phyloP scores from a whole-genome alignment of 1,140 invertebrate species.

The Drosophila azteca region DNA sequence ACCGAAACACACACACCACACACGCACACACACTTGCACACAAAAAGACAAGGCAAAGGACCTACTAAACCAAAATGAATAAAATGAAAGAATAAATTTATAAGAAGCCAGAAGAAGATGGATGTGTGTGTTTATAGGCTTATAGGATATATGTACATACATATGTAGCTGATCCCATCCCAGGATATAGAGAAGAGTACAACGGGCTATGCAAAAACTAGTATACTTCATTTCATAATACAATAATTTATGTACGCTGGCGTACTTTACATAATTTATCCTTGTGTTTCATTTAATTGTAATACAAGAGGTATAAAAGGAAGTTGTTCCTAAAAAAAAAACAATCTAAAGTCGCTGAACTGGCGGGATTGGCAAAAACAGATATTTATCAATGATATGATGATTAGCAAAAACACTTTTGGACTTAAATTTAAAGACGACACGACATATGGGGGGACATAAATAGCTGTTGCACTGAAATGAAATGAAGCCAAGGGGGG shows the following conservation, averaged over 20 bases:
- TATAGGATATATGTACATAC: neutral
- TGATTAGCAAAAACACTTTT: constrained; percentile 75
- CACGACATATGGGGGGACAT: constrained; percentile 54
- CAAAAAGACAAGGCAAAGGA: constrained; percentile 77
- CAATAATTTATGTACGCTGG: constrained; percentile 74
- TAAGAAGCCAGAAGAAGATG: constrained; percentile 20
- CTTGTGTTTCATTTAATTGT: constrained; percentile 56
- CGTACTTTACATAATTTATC: constrained; percentile 67
- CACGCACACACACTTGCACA: constrained; percentile 71
- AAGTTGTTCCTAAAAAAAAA: constrained; percentile 38
- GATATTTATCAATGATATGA: constrained; percentile 66
- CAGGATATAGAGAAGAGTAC: constrained; percentile 14
- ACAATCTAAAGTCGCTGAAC: constrained; percentile 12
- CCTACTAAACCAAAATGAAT: constrained; percentile 64
- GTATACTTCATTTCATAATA: constrained; percentile 78
- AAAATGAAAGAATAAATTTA: constrained; percentile 63
- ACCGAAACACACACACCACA: constrained; percentile 60
- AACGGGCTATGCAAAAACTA: constrained; percentile 72
- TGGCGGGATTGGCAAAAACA: constrained; percentile 15
- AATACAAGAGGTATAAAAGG: constrained; percentile 55
- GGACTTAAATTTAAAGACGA: constrained; percentile 62
- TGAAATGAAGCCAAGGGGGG: constrained; percentile 61
- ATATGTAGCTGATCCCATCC: neutral
- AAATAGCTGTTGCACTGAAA: constrained; percentile 73
- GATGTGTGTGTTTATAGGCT: constrained; percentile 14